Evolutionary conservation across 2,797 vertebrate species (phyloP), one percentile per base, ranked within the genome.

Genomic region (Rhinoraja longicauda): DNA sequence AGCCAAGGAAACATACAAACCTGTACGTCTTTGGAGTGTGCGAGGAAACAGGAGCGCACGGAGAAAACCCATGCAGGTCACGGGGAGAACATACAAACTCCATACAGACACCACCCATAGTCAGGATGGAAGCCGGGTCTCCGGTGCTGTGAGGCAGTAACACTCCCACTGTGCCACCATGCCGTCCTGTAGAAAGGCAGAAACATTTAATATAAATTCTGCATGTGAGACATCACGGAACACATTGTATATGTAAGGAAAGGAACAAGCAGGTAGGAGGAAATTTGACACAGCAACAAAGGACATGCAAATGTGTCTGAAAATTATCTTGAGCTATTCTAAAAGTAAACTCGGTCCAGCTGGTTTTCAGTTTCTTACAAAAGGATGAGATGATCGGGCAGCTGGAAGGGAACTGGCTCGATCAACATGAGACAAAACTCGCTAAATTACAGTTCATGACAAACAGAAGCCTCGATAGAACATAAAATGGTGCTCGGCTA

Each of bases 381-480:
- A 75, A 92, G 45, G 21, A 90, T 92, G 39, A 92, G 53, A 29
- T 92, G n/a, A 10, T 5, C 24, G 92, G 90, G 75, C 90, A 92
- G 24, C 13, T 73, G 39, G 67, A 73, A 72, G 70, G 36, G 26
- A 8, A 92, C 29, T 92, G 67, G 67, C 29, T 92, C 73, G 90
- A 53, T 39, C 39, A 73, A 73, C 3, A 21, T 92, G 26, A 75
- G 67, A 92, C 70, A 72, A 12, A 91, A 75, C 24, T 36, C 26
- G 24, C 26, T 75, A 92, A 92, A 92, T 92, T 92, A 92, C 53
- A 92, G 70, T 57, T 92, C 45, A 72, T 70, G 13, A 29, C 36
- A 75, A 10, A 53, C 26, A 92, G 70, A 75, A 92, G 36, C 13
- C 4, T 57, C 73, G 67, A 26, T 53, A 75, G 36, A 92, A 53